Percentiles rank a stretch among this genome's conserved stretches.
These are phyloP conservation scores for Melinopterus prodromus DNA, from an alignment of 2,888 invertebrate species.

Conservation along the genomic window DNA sequence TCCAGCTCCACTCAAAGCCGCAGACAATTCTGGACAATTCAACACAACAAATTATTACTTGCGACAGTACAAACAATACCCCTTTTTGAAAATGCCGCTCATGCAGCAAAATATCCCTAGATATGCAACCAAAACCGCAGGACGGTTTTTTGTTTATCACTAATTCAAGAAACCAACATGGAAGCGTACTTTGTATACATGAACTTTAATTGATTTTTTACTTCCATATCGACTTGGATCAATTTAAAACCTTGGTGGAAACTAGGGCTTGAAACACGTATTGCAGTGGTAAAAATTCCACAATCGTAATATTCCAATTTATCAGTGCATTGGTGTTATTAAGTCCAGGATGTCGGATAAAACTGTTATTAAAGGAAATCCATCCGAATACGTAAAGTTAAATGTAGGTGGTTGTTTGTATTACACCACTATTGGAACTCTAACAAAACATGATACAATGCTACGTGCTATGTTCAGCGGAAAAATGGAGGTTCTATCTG, in stretches of 20 bases:
- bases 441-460: slow-evolving; percentile 98
- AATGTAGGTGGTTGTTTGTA: slow-evolving; percentile 97
- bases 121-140: neutral
- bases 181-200: neutral
- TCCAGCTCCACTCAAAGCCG: slow-evolving; percentile 77
- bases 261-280: neutral
- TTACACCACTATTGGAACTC: slow-evolving; percentile 97
- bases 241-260: neutral
- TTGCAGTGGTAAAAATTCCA: neutral
- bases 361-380: slow-evolving; percentile 85
- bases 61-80: neutral
- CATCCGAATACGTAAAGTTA: slow-evolving; percentile 95
- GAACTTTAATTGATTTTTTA: no score
- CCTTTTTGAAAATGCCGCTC: neutral
- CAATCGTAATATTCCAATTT: neutral
- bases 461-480: slow-evolving; percentile 98
- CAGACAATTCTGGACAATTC: slow-evolving; percentile 59
- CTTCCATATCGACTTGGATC: neutral
- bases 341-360: slow-evolving; percentile 68
- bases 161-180: neutral
- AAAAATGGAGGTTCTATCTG: slow-evolving; percentile 95
- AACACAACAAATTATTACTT: neutral
- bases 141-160: neutral
- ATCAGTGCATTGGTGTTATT: neutral
- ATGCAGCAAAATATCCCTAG: neutral